Evolutionary conservation across 2,113 vertebrate genomes (phyloP).

Genomic region (Aegithalos caudatus): DNA sequence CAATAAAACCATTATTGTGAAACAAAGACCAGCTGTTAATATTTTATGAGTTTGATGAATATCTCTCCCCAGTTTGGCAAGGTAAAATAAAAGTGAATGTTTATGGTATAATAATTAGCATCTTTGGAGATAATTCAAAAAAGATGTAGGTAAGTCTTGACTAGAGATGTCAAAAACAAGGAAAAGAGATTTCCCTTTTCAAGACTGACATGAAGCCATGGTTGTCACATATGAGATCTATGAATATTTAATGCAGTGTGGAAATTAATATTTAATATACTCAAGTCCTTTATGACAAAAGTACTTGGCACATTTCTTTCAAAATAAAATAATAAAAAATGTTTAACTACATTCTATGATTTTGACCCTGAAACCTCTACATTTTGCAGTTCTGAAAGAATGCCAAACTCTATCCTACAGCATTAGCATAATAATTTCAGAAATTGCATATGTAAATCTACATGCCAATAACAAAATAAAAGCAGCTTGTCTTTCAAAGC

Average conservation of each 20-base stretch:
- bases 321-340: conserved; percentile 26
- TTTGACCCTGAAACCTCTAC: background rate
- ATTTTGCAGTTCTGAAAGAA: background rate
- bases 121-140: conserved; percentile 27
- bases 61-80: background rate
- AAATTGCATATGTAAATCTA: background rate
- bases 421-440: background rate
- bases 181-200: background rate
- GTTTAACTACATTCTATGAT: background rate
- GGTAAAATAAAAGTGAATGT: conserved; percentile 5
- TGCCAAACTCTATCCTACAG: background rate
- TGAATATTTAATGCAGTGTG: conserved; percentile 33
- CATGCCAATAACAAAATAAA: background rate
- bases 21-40: background rate
- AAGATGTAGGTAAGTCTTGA: background rate
- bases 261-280: conserved; percentile 60
- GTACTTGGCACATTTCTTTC: background rate
- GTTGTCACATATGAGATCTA: background rate
- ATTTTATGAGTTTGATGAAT: background rate
- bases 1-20: background rate
- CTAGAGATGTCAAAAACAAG: conserved; percentile 4
- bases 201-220: background rate
- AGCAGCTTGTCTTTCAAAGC: background rate
- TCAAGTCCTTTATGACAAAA: background rate
- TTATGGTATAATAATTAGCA: conserved; percentile 35